Conservation (phyloP, 2,797 vertebrate genomes). For the Melanotaenia nigrans region DNA sequence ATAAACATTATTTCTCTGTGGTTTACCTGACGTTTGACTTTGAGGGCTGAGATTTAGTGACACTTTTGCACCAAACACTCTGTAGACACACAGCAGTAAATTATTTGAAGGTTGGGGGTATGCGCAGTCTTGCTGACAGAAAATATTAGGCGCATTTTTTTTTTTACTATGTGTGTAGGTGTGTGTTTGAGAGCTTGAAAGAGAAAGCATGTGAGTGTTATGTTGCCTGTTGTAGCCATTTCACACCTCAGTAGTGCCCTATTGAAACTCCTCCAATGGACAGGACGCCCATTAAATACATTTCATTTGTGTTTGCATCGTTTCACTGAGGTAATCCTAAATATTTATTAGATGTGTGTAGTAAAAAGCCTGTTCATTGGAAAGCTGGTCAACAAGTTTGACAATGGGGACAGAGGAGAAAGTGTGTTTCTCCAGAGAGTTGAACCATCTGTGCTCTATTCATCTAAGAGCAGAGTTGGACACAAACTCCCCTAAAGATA, state of each 20-base stretch:
- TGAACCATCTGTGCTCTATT: conserved; percentile 66
- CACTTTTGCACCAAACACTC: conserved; percentile 81
- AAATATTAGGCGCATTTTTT: conserved; percentile 75
- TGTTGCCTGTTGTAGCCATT: conserved; percentile 75
- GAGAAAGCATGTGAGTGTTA: conserved; percentile 66
- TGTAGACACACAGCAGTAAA: conserved; percentile 80
- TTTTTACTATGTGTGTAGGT: conserved; percentile 26
- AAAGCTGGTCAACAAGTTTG: conserved; percentile 65
- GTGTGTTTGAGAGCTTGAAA: conserved; percentile 47
- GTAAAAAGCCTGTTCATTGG: conserved; percentile 76
- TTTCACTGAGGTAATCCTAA: conserved; percentile 81
- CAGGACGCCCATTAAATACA: conserved; percentile 76
- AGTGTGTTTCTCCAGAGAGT: conserved; percentile 52
- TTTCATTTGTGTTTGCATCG: conserved; percentile 83
- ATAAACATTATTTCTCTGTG: conserved; percentile 87
- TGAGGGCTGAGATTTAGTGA: conserved; percentile 86
- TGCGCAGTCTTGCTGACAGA: conserved; percentile 76
- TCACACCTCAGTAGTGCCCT: conserved; percentile 72
- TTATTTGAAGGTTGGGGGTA: conserved; percentile 85
- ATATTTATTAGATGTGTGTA: conserved; percentile 81
- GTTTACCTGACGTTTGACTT: conserved; percentile 87
- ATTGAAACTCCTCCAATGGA: conserved; percentile 75
- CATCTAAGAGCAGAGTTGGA: conserved; percentile 40
- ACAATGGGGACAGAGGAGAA: conserved; percentile 58
- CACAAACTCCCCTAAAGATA: conserved; percentile 13